A percentile compares a stretch with the other conserved stretches of the same genome.
These are phyloP conservation scores for Trilocha varians DNA, from an alignment of 2,888 invertebrate genomes.

Conservation along the genomic window DNA sequence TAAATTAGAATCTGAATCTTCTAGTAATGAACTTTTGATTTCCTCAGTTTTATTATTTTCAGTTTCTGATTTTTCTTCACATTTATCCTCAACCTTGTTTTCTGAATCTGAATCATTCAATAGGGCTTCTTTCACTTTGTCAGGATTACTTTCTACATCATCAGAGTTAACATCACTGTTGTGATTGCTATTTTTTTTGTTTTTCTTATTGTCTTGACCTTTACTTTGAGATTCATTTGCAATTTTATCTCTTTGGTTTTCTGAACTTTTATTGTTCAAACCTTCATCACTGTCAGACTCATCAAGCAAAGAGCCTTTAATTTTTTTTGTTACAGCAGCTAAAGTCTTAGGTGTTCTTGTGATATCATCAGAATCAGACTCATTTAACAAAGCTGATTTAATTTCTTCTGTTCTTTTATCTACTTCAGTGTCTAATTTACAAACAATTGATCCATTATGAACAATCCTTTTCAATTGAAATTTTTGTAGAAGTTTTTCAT, in stretches of 20 bases:
- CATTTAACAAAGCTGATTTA: slow-evolving; percentile 19
- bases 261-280: slow-evolving; percentile 1
- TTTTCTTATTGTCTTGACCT: neutral
- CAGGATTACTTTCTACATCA: neutral
- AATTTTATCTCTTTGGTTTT: neutral
- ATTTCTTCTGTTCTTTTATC: slow-evolving; percentile 8
- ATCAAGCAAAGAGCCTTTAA: slow-evolving; percentile 7
- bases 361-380: slow-evolving; percentile 24
- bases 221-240: neutral
- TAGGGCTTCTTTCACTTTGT: no score
- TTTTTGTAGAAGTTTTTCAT: slow-evolving; percentile 26
- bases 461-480: slow-evolving; percentile 37
- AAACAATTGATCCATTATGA: slow-evolving; percentile 27
- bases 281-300: slow-evolving; percentile 9
- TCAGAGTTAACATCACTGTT: neutral
- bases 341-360: slow-evolving; percentile 1
- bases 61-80: slow-evolving; percentile 1
- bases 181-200: neutral
- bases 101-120: slow-evolving; percentile 4
- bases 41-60: neutral
- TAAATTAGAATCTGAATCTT: neutral
- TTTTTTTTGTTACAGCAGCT: slow-evolving; percentile 5
- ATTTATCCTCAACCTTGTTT: slow-evolving; percentile 6
- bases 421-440: slow-evolving; percentile 17
- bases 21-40: neutral